Evolutionary conservation across 1,140 invertebrate species (phyloP).

Genomic region (Adelges cooleyi): DNA sequence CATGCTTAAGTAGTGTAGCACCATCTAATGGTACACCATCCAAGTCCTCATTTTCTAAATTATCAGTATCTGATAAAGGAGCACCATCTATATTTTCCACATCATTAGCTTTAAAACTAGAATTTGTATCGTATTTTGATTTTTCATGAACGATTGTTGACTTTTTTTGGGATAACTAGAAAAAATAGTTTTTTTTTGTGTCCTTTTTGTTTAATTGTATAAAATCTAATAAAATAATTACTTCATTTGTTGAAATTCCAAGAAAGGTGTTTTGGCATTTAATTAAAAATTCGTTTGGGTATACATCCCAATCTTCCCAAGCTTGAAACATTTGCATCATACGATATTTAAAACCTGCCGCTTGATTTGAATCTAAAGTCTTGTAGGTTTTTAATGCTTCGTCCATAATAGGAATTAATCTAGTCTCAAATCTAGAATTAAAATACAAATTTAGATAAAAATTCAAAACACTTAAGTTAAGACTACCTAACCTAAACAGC

Average conservation of each 20-base stretch:
- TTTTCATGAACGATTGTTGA: neutral
- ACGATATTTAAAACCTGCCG: slow-evolving; percentile 91
- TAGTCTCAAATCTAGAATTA: slow-evolving; percentile 63
- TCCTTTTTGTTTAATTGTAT: neutral
- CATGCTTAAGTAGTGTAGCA: slow-evolving; percentile 60
- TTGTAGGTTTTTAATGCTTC: slow-evolving; percentile 65
- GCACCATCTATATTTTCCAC: slow-evolving; percentile 50
- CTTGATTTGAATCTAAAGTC: slow-evolving; percentile 77
- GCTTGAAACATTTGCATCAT: slow-evolving; percentile 89
- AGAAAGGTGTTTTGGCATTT: slow-evolving; percentile 85
- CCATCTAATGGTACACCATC: slow-evolving; percentile 75
- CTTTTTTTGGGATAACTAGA: neutral
- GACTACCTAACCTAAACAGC: too few species aligned
- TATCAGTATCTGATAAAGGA: slow-evolving; percentile 49
- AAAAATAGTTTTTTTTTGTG: neutral
- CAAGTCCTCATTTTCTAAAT: slow-evolving; percentile 55
- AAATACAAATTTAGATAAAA: neutral
- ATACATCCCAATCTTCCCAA: slow-evolving; percentile 97
- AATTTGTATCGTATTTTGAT: neutral
- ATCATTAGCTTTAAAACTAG: slow-evolving; percentile 39
- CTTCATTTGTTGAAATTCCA: slow-evolving; percentile 42
- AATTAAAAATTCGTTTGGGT: slow-evolving; percentile 86
- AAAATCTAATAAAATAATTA: neutral
- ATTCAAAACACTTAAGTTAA: neutral
- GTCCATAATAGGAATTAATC: slow-evolving; percentile 77